Base-by-base conservation (phyloP, 2,797 vertebrate genomes). In the Acipenser oxyrinchus region DNA sequence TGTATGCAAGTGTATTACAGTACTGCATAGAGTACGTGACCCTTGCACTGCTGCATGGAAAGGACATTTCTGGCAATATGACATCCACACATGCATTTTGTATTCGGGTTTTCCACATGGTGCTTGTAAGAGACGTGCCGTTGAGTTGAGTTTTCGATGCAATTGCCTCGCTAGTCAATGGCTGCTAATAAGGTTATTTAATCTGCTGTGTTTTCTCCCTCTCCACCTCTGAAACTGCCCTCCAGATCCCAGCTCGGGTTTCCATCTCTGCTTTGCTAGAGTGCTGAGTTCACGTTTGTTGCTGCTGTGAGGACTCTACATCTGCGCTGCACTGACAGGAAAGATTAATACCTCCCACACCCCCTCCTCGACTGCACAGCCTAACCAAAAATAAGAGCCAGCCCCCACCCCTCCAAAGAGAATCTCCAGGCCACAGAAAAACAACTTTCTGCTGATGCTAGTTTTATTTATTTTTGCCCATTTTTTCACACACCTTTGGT, bases 281-380 rank as follows among this genome's bases (percentile, higher is more conserved):
- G 85, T 97, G 95, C 95, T 97, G 95, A 97, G 93, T 96, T 93
- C 88, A 87, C 90, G 91, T 90, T 94, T 97, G 92, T 89, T 95
- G 91, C 82, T 4, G 23, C 23, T 89, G 91, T 92, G 90, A 89
- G 91, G 91, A 89, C 90, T 92, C 90, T 93, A 91, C 95, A 96
- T 98, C 93, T 99, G 95, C 90, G 90, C 92, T 86, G 83, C 86
- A 89, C 92, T 97, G 96, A 96, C 94, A 96, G 92, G 91, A 86
- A 95, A 96, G 95, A 97, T 97, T 96, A 97, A 96, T 98, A 94
- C 91, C 93, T 90, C 82, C 81, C 76, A 75, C 78, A 71, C 80
- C 75, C 70, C 66, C 71, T 71, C 70, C 73, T 72, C 68, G 75
- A 67, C 72, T 69, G 23, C 69, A 67, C 23, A 37, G 70, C 76